These are phyloP conservation scores for Pemphigus obesinymphae DNA, from an alignment of 1,140 invertebrate genomes.

Conservation along the genomic window DNA sequence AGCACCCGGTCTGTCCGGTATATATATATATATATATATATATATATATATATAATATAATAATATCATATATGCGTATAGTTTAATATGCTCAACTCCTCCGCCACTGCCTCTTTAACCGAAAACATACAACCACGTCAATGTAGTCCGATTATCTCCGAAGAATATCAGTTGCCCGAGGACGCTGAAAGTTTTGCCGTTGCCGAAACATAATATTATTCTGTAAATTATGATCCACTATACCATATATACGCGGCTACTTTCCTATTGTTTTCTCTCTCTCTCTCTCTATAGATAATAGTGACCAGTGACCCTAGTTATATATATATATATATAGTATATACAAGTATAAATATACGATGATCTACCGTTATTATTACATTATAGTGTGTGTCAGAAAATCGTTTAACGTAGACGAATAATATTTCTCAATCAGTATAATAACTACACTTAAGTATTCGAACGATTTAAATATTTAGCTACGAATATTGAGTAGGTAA, in stretches of 20 bases:
- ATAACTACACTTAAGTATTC: not conserved
- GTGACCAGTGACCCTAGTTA: not conserved
- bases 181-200: not conserved
- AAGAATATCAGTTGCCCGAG: not conserved
- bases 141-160: not conserved
- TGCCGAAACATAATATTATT: not conserved
- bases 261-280: constrained; percentile 1
- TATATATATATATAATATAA: not conserved
- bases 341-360: not conserved
- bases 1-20: constrained; percentile 5
- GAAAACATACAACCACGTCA: not conserved
- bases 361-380: not conserved
- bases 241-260: not conserved
- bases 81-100: not conserved
- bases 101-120: not conserved
- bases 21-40: not conserved
- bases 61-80: not conserved
- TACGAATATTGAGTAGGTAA: too few relatives aligned
- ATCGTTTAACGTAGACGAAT: not conserved
- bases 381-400: not conserved
- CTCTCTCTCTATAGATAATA: too few relatives aligned
- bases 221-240: not conserved
- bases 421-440: not conserved
- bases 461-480: not conserved
- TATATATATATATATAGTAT: not conserved